A percentile compares a stretch with the other conserved stretches of the same genome.
These are phyloP conservation scores for Rhombomys opimus DNA, from an alignment of 2,113 vertebrate genomes.

Conservation along the genomic window DNA sequence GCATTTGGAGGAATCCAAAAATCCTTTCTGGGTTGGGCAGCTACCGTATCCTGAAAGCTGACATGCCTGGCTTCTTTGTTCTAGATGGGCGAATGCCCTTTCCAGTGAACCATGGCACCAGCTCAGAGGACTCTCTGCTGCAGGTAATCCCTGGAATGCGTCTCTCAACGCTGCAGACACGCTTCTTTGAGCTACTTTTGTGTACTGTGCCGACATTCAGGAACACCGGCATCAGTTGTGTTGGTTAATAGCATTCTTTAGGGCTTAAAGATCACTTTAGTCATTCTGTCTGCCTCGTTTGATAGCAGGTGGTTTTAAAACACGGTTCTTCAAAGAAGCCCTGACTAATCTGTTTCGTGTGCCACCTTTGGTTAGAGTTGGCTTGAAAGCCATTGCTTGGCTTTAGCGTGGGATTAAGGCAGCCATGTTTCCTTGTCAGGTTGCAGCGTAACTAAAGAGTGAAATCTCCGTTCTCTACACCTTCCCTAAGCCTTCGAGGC, in stretches of 20 bases:
- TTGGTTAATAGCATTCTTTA: not conserved
- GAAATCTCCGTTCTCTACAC: not conserved
- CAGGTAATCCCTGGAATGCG: constrained; percentile 84
- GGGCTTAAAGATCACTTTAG: not conserved
- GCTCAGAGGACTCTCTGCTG: constrained; percentile 90
- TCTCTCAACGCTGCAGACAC: fast-evolving
- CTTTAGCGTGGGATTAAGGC: constrained; percentile 40
- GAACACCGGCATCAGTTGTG: not conserved
- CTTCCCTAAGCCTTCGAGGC: not conserved
- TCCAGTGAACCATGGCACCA: constrained; percentile 93
- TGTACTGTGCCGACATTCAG: not conserved
- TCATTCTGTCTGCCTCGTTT: not conserved
- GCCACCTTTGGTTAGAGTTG: not conserved
- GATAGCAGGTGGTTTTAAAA: constrained; percentile 14
- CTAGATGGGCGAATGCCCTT: constrained; percentile 94
- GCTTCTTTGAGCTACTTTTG: not conserved
- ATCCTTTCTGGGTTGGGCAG: not conserved
- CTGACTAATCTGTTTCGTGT: not conserved
- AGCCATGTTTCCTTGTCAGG: not conserved
- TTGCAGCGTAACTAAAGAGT: not conserved
- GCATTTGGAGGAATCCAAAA: constrained; percentile 2
- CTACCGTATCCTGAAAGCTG: not conserved
- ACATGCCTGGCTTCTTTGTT: constrained; percentile 46
- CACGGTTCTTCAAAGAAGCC: not conserved
- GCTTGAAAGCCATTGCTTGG: not conserved